phyloP scores from a whole-genome alignment of 2,113 vertebrate species.

The Theristicus caerulescens region DNA sequence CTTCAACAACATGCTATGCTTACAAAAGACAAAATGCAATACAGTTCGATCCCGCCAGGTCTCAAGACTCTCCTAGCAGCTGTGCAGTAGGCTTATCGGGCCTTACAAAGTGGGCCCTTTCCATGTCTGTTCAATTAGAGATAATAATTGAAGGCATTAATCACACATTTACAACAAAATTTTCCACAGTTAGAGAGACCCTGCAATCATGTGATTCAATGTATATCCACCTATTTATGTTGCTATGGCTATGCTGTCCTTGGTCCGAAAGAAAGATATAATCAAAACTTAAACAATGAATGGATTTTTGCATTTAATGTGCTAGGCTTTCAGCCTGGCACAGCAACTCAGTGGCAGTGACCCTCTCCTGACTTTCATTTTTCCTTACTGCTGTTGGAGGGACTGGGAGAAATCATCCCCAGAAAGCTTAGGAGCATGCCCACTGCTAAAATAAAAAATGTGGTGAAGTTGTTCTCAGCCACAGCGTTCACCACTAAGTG shows the following conservation, averaged over 20 bases:
- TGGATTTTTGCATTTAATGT: constrained; percentile 72
- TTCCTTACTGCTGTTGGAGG: constrained; percentile 7
- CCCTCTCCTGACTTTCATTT: constrained; percentile 39
- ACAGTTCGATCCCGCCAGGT: background rate
- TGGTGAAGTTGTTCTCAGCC: background rate
- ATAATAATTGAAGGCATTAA: constrained; percentile 71
- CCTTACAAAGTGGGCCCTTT: constrained; percentile 55
- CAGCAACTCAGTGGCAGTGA: constrained; percentile 39
- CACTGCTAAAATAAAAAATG: background rate
- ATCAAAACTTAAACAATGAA: constrained; percentile 53
- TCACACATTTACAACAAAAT: constrained; percentile 64
- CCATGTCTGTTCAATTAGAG: constrained; percentile 71
- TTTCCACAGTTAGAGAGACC: constrained; percentile 53
- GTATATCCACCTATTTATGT: constrained; percentile 52
- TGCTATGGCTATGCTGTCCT: constrained; percentile 48
- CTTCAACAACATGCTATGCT: constrained; percentile 58
- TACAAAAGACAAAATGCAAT: constrained; percentile 59
- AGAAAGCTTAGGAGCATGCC: background rate
- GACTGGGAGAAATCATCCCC: background rate
- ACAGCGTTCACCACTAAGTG: background rate
- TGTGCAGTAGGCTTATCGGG: constrained; percentile 58
- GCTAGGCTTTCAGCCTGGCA: constrained; percentile 43
- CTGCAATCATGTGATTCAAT: constrained; percentile 30
- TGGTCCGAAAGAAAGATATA: constrained; percentile 60
- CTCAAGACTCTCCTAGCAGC: constrained; percentile 56